Evolutionary conservation across 2,797 vertebrate species (phyloP), one percentile per base, ranked within the genome.

Genomic region (Glossophaga mutica): DNA sequence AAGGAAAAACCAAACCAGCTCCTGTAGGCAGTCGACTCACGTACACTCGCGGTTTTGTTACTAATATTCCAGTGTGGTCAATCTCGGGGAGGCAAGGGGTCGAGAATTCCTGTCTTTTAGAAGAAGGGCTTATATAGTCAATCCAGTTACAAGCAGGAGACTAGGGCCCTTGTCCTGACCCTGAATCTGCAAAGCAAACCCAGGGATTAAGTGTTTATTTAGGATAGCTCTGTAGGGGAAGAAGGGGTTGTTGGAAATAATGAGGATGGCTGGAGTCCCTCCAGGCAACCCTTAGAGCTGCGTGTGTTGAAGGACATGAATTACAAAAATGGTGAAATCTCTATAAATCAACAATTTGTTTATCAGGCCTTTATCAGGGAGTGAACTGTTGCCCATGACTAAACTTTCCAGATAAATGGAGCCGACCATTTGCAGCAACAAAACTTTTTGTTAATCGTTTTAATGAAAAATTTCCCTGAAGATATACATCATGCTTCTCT

Each of bases 281-380:
- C 39, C n/a, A 59, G 34, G 65, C 52, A 95, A 48, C 48, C 26
- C 26, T 74, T 59, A 39, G n/a, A 84, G 46, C n/a, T 57, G 10
- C 59, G 37, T 77, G 68, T 50, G 15, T 67, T 46, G 44, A 94
- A 82, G 46, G 39, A 7, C 65, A 18, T 62, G 39, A 78, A 39
- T 78, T 87, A 34, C 59, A 67, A 44, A 85, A 74, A 55, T 42
- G 8, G 22, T 78, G 34, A 32, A 34, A 83, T 95, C 59, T 73
- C 52, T 34, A 12, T 89, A 90, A 97, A 81, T 81, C 46, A 96
- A 46, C 48, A 70, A 57, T 37, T 92, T 83, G 8, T 65, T 95
- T 50, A 76, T 71, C 86, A 29, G 42, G 42, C 39, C 22, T 86
- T 59, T 71, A 78, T 65, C 59, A 67, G 52, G 29, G 24, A 76